Conservation (phyloP, 2,797 vertebrate species). For the Limnodromus scolopaceus region DNA sequence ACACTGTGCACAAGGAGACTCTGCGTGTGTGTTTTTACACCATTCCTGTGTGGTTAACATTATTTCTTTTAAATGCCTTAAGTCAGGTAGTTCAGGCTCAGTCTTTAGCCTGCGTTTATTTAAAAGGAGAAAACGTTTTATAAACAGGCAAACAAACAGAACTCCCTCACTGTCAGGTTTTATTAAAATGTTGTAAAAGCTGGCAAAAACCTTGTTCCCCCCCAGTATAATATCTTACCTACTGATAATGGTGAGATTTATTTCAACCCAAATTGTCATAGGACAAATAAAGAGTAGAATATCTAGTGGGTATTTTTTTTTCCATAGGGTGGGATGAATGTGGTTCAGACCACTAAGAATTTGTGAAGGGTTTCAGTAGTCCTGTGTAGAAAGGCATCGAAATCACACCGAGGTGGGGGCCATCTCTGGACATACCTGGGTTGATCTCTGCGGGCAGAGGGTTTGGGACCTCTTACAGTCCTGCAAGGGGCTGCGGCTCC, state of each 20-base stretch:
- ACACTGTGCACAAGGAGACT: not conserved
- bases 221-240: not conserved
- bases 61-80: not conserved
- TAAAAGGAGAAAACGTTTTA: not conserved
- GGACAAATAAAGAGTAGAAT: not conserved
- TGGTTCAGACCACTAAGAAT: not conserved
- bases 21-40: not conserved
- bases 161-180: not conserved
- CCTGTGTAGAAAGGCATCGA: not conserved
- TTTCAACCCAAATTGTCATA: not conserved
- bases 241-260: not conserved
- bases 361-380: not conserved
- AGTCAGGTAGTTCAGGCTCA: not conserved
- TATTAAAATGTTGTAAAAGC: not conserved
- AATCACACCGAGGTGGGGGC: not conserved
- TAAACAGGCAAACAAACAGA: not conserved
- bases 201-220: not conserved
- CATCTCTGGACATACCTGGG: not conserved
- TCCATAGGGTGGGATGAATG: fast-evolving
- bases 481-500: not conserved
- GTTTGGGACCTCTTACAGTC: fast-evolving
- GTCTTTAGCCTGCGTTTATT: not conserved
- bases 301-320: not conserved
- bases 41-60: not conserved
- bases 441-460: not conserved